These are phyloP conservation scores for Antedon mediterranea DNA, from an alignment of 53 echinoderm and acorn worm species.

Conservation along the genomic window DNA sequence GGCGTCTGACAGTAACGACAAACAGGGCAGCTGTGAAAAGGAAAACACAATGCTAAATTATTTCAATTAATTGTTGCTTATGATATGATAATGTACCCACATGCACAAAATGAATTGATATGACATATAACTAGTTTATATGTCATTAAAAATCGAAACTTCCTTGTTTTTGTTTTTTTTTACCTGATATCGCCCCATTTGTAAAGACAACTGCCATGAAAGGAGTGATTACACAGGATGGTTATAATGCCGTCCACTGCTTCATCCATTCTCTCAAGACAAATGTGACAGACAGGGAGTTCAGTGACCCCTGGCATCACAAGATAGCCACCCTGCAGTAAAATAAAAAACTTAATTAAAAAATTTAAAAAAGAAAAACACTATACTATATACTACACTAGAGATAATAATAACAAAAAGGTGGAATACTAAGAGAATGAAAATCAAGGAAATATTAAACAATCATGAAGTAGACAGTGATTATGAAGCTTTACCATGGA, in stretches of 20 bases:
- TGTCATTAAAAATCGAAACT: background rate
- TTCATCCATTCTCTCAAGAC: slow-evolving; percentile 95
- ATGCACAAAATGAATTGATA: too few species aligned
- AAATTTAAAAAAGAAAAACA: too few species aligned
- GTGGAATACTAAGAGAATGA: too few species aligned
- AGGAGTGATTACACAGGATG: slow-evolving; percentile 92
- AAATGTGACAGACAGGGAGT: slow-evolving; percentile 87
- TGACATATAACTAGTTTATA: too few species aligned
- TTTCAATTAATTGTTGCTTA: too few species aligned
- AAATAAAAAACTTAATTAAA: background rate
- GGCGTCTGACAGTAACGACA: slow-evolving; percentile 91
- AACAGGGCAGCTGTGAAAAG: slow-evolving; percentile 65
- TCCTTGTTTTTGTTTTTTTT: background rate
- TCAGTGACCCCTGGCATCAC: slow-evolving; percentile 74
- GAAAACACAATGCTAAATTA: background rate
- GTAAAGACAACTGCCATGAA: slow-evolving; percentile 88
- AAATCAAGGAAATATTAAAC: too few species aligned
- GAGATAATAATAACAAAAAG: too few species aligned
- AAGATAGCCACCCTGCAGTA: slow-evolving; percentile 56
- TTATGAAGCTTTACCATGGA: too few species aligned
- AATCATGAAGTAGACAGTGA: too few species aligned
- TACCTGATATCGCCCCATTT: slow-evolving; percentile 98
- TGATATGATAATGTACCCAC: too few species aligned
- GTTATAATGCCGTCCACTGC: slow-evolving; percentile 94
- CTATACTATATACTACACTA: too few species aligned